Evolutionary conservation across 2,113 vertebrate genomes (phyloP), one percentile per base, ranked within the genome.

Genomic region (Meriones unguiculatus): DNA sequence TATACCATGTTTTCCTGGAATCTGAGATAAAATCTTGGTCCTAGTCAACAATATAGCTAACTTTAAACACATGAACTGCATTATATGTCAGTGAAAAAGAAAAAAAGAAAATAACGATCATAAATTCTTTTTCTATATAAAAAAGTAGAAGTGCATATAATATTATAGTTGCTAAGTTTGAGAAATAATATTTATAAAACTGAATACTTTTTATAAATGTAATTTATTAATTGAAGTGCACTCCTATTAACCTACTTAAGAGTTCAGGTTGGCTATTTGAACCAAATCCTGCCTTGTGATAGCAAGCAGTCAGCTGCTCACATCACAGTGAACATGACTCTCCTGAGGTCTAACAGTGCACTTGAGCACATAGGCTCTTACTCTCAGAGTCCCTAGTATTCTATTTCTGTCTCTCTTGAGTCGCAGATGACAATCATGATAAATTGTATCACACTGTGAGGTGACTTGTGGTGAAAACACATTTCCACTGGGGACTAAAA

Each of bases 321-420:
- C 2, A 17, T 76, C 28, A n/a, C 10, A 7, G 54, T 25, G n/a
- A 35, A 0, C 50, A 20, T 1, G 25, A 77, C 94, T 93, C 94
- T 82, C 28, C 46, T 35, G 62, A 90, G 9, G 10, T 82, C 75
- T 86, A 65, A 64, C 20, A 57, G n/a, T 30, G 72, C 46, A 22
- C 64, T 80, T 62, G 77, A 38, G 18, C 5, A 35, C 50, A 67
- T 6, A n/a, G 5, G 62, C 94, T 94, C 77, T 91, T 82, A 67
- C 5, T 7, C 11, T n/a, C 12, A 52, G n/a, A 54, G 38, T 30
- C n/a, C 73, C 18, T 50, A 20, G 50, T 17, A 94, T 97, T 95
- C 93, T 89, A 96, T 97, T 96, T 94, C 82, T 94, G 92, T 96
- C 50, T 95, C 72, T 93, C 86, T 91, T 72, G 95, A 93, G 91